phyloP scores from a whole-genome alignment of 2,888 invertebrate genomes.

The Caenorhabditis sp. region DNA sequence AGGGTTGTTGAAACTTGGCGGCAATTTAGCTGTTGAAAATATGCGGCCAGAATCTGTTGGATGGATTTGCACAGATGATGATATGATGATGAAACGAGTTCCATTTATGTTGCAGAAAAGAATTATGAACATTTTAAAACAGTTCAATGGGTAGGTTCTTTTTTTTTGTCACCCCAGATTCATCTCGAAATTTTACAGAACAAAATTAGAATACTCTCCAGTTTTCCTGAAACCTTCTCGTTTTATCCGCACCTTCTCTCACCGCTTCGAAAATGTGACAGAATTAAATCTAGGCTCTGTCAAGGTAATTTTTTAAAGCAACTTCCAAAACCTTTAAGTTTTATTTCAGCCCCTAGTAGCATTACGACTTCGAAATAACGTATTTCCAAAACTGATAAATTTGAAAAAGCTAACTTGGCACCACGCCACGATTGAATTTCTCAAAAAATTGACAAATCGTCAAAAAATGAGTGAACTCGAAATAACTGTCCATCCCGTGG shows the following conservation, averaged over 20 bases:
- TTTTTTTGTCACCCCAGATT: background rate
- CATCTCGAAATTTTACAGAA: constrained; percentile 12
- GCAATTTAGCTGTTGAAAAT: constrained; percentile 7
- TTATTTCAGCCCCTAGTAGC: constrained; percentile 16
- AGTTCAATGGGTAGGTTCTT: constrained; percentile 21
- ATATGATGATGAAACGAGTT: constrained; percentile 23
- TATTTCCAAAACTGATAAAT: constrained; percentile 32
- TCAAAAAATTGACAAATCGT: constrained; percentile 24
- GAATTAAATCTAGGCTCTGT: constrained; percentile 34
- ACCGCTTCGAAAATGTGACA: constrained; percentile 28
- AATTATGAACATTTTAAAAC: constrained; percentile 23
- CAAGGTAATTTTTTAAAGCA: constrained; percentile 12
- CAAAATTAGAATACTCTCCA: constrained; percentile 5
- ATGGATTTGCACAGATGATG: constrained; percentile 16
- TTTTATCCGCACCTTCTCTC: constrained; percentile 26
- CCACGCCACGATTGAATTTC: constrained; percentile 18
- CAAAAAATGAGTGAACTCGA: constrained; percentile 17
- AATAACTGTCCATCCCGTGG: constrained; percentile 20
- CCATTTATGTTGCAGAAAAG: constrained; percentile 44
- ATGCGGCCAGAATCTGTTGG: constrained; percentile 22
- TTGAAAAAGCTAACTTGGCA: constrained; percentile 37
- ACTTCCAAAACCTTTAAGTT: background rate
- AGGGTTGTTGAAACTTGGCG: background rate
- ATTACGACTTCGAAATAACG: constrained; percentile 13
- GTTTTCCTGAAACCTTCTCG: constrained; percentile 42